Base-by-base conservation (phyloP, 2,888 invertebrate species). In the Drosophila acutilabella region DNA sequence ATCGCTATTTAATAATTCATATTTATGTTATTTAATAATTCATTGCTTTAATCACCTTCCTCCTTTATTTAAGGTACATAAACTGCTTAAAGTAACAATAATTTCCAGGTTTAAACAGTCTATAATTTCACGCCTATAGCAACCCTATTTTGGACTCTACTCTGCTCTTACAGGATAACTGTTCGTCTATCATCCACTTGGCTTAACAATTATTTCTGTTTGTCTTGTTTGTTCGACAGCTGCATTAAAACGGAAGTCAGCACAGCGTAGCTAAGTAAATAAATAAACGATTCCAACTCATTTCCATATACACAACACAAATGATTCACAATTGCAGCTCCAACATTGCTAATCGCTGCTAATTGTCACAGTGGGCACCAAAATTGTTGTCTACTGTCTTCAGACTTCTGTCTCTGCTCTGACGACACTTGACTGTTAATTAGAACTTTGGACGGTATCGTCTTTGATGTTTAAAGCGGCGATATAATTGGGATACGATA, bases 211-310 rank as follows among this genome's bases (percentile, higher is more conserved):
- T 45, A 56, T 6, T 50, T 36, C 14, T 45, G n/a, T 20, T 45
- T n/a, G n/a, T 30, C 16, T 80, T 67, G 71, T 80, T 78, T 83
- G 58, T 51, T 67, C 64, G 45, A 54, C 70, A 74, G 65, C 68
- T 68, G 72, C 67, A 64, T 36, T 14, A 30, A 61, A 78, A 56
- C 69, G 75, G 75, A 73, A 78, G 69, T 26, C 20, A 50, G 36
- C 59, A 42, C 59, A 45, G 30, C 59, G 64, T 14, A 40, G 16
- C 36, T 11, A 60, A 50, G 41, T 18, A 54, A 71, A 57, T 41
- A 60, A 67, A 59, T 53, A 67, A 60, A 36, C 57, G 50, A 53
- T 60, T 56, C 14, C 48, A 52, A 47, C 45, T n/a, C 38, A 60
- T 48, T 60, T 62, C 30, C 52, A 59, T 45, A n/a, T 11, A 41